Conservation (phyloP, 2,113 vertebrate species). For the Danionella cerebrum region DNA sequence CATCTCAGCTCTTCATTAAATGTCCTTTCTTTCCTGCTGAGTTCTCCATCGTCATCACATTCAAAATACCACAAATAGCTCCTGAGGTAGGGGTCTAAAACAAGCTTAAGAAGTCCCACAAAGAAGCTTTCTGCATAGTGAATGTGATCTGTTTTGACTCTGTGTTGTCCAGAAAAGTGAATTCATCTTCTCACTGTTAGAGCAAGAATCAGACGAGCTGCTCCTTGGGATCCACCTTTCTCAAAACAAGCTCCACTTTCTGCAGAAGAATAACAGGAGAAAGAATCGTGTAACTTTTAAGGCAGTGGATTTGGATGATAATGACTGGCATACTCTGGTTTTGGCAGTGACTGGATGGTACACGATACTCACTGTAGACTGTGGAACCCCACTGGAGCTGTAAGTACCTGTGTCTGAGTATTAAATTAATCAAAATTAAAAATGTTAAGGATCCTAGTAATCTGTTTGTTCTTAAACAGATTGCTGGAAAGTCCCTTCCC, state of each 20-base stretch:
- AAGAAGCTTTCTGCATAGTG: background rate
- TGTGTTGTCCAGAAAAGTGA: conserved; percentile 71
- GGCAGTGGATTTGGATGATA: conserved; percentile 63
- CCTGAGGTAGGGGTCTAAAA: conserved; percentile 58
- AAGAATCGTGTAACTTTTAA: conserved; percentile 68
- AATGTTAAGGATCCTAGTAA: too few relatives aligned
- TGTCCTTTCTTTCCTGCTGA: conserved; percentile 82
- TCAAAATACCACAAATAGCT: conserved; percentile 59
- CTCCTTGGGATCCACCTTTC: conserved; percentile 76
- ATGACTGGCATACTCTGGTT: conserved; percentile 81
- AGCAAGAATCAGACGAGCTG: conserved; percentile 57
- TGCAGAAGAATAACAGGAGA: conserved; percentile 60
- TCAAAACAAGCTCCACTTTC: conserved; percentile 69
- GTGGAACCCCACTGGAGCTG: conserved; percentile 74
- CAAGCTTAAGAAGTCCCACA: too few relatives aligned
- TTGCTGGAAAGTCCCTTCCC: conserved; percentile 70
- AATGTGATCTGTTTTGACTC: background rate
- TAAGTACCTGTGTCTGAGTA: conserved; percentile 53
- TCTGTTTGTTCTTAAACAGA: conserved; percentile 53
- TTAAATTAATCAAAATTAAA: background rate
- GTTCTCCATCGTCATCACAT: conserved; percentile 79
- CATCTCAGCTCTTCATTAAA: conserved; percentile 76
- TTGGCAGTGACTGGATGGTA: conserved; percentile 72
- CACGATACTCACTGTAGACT: conserved; percentile 77
- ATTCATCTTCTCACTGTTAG: conserved; percentile 78